Evolutionary conservation across 35 echinoderm and acorn worm genomes (phyloP).

Genomic region (Lytechinus pictus): DNA sequence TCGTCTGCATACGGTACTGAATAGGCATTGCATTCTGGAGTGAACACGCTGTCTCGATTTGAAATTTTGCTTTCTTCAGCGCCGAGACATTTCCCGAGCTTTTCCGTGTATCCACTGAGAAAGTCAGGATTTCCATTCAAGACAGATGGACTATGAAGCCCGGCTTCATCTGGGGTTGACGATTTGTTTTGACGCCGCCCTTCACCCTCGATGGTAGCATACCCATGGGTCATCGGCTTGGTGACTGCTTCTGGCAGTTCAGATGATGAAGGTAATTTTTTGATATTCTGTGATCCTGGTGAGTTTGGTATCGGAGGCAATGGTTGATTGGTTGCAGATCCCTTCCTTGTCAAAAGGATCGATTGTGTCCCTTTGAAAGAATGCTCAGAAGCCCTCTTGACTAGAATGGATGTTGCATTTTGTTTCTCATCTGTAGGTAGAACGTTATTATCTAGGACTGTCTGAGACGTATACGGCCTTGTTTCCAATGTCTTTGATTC

Average conservation of each 20-base stretch:
- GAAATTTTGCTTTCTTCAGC: background rate
- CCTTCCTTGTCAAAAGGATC: background rate
- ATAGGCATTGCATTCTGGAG: background rate
- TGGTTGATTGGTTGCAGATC: background rate
- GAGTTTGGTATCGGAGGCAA: background rate
- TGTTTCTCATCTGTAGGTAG: background rate
- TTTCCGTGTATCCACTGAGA: background rate
- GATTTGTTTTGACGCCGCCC: background rate
- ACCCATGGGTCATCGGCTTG: background rate
- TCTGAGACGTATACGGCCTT: background rate
- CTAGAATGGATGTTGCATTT: background rate
- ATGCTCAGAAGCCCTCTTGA: background rate
- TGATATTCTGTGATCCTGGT: background rate
- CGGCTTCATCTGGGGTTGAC: background rate
- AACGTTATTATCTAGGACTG: background rate
- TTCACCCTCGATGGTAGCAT: background rate
- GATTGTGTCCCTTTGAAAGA: background rate
- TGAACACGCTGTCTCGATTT: background rate
- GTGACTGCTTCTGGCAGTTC: background rate
- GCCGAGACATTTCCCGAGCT: background rate
- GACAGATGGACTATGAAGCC: no score
- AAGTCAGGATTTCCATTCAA: no score
- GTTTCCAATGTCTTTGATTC: background rate
- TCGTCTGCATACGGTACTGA: background rate
- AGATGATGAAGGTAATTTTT: background rate